These are phyloP conservation scores for Anser brachyrhynchus DNA, from an alignment of 2,113 vertebrate genomes.

Conservation along the genomic window DNA sequence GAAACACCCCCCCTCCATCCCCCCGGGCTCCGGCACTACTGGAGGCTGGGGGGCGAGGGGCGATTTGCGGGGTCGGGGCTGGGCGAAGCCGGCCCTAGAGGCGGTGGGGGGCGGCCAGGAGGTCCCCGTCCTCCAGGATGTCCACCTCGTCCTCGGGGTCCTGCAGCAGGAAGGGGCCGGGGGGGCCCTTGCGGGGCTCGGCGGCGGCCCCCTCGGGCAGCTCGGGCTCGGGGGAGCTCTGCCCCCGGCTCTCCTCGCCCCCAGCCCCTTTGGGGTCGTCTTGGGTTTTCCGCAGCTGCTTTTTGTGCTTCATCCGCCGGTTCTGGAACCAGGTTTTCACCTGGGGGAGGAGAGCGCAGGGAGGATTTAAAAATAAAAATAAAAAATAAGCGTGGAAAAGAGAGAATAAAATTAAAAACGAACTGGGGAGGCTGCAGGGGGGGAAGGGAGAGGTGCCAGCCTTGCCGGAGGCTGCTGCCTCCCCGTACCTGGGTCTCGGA, in stretches of 20 bases:
- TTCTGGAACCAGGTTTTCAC: constrained; percentile 98
- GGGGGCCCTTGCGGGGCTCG: constrained; percentile 62
- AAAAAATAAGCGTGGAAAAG: no score
- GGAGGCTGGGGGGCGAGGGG: neutral
- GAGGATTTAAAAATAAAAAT: neutral
- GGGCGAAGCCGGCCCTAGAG: constrained; percentile 75
- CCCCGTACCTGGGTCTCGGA: constrained; percentile 93
- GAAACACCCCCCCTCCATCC: neutral
- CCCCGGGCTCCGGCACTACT: neutral
- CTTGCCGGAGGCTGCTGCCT: neutral
- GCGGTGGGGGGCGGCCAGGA: constrained; percentile 81
- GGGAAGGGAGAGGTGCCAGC: neutral
- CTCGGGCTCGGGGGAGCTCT: constrained; percentile 81
- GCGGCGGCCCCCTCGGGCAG: constrained; percentile 64
- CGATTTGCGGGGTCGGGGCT: neutral
- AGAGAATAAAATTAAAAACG: no score
- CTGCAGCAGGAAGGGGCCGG: constrained; percentile 80
- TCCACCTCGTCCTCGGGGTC: constrained; percentile 94
- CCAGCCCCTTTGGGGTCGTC: constrained; percentile 86
- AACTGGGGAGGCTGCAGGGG: neutral
- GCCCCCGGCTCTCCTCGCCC: constrained; percentile 78
- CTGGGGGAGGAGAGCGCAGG: constrained; percentile 54
- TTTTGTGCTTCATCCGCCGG: constrained; percentile 96
- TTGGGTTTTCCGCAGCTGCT: constrained; percentile 92
- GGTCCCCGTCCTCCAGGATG: constrained; percentile 88